These are phyloP conservation scores for Nasalis larvatus DNA, from an alignment of 2,113 vertebrate genomes.

Conservation along the genomic window DNA sequence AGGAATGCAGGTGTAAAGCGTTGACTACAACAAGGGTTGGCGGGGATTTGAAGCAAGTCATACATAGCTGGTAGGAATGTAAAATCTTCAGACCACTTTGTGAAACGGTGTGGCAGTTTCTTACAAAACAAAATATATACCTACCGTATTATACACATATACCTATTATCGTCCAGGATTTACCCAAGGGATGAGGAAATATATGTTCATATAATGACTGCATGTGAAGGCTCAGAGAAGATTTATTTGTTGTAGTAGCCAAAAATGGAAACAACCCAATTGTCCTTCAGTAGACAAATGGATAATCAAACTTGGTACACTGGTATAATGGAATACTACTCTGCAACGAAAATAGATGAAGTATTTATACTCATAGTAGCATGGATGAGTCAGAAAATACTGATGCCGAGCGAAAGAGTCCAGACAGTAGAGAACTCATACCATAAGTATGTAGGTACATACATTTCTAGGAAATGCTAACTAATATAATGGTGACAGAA, in stretches of 20 bases:
- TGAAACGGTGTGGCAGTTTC: neutral
- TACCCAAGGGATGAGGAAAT: neutral
- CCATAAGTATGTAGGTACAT: neutral
- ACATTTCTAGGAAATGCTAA: neutral
- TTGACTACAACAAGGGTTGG: accelerated
- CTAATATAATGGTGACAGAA: neutral
- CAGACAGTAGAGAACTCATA: neutral
- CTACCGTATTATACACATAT: too few species aligned
- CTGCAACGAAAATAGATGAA: neutral
- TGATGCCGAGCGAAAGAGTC: neutral
- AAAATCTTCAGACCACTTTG: neutral
- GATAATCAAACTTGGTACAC: too few species aligned
- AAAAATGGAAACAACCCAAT: neutral
- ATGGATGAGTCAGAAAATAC: neutral
- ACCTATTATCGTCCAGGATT: neutral
- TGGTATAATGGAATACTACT: neutral
- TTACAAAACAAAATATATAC: neutral
- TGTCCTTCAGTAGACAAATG: neutral
- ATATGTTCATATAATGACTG: neutral
- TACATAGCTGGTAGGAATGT: neutral
- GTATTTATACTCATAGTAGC: too few species aligned
- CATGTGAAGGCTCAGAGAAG: neutral
- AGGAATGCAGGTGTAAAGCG: neutral
- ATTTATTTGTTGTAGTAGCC: neutral
- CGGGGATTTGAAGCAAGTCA: neutral